phyloP scores from a whole-genome alignment of 2,888 invertebrate genomes.

The Parascotia fuliginaria region DNA sequence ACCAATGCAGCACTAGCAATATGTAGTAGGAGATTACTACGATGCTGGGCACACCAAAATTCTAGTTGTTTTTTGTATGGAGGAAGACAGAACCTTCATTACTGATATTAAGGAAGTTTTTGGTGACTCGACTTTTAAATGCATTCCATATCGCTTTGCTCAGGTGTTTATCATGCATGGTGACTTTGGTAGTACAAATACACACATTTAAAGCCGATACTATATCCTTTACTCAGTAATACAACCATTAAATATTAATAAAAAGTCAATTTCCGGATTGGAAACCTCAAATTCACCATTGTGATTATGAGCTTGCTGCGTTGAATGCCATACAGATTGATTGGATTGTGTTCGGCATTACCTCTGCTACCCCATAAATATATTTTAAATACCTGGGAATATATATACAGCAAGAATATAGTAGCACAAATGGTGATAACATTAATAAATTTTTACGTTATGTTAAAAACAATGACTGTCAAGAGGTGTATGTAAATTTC shows the following conservation, averaged over 20 bases:
- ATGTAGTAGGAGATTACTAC: no score
- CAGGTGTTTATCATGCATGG: not conserved
- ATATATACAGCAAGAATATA: not conserved
- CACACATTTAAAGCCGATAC: conserved; percentile 2
- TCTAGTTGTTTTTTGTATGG: not conserved
- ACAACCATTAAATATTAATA: not conserved
- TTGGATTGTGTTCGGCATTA: conserved; percentile 26
- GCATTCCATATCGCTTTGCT: not conserved
- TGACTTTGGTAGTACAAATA: conserved; percentile 2
- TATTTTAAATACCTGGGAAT: not conserved
- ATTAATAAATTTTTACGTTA: not conserved
- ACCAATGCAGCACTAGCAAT: not conserved
- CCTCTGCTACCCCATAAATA: conserved; percentile 20
- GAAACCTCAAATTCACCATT: not conserved
- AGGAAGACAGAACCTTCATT: not conserved
- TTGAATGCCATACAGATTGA: conserved; percentile 1
- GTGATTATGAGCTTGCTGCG: conserved; percentile 3
- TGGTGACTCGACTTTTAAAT: not conserved
- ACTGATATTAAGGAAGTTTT: not conserved
- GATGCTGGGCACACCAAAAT: no score
- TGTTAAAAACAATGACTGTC: not conserved
- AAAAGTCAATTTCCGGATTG: not conserved
- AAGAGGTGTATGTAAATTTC: conserved; percentile 1
- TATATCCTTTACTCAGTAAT: conserved; percentile 4
- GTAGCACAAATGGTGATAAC: not conserved